Evolutionary conservation across 1,140 invertebrate genomes (phyloP).

Genomic region (Nephotettix cincticeps): DNA sequence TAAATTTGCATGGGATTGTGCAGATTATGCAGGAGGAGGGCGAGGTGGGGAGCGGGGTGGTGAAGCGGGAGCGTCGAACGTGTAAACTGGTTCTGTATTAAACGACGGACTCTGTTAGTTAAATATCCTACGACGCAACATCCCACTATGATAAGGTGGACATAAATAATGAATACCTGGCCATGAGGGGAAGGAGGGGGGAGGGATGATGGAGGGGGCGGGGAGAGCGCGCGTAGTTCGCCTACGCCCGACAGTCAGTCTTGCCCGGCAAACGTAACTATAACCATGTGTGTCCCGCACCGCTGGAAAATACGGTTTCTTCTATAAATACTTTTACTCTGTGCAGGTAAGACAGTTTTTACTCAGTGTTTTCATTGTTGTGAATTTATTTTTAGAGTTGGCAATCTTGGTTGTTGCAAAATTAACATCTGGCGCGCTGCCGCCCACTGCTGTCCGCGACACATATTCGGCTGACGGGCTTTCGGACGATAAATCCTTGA

Average conservation of each 20-base stretch:
- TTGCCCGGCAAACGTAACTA: not conserved
- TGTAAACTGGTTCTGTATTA: constrained; percentile 15
- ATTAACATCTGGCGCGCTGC: not conserved
- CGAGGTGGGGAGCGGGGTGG: not conserved
- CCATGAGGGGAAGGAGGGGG: too few relatives aligned
- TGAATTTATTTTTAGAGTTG: not conserved
- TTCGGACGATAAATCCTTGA: too few relatives aligned
- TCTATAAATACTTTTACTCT: not conserved
- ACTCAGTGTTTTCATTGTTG: not conserved
- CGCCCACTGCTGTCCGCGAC: too few relatives aligned
- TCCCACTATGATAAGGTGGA: constrained; percentile 15
- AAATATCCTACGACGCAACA: constrained; percentile 11
- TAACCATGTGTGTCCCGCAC: constrained; percentile 21
- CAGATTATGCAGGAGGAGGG: too few relatives aligned
- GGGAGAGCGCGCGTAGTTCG: not conserved
- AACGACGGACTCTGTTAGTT: constrained; percentile 20
- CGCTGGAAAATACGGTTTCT: constrained; percentile 26
- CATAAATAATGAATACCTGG: constrained; percentile 21
- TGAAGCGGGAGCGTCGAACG: not conserved
- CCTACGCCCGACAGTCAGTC: constrained; percentile 10
- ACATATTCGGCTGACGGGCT: too few relatives aligned
- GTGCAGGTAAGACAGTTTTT: not conserved
- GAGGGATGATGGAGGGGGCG: not conserved
- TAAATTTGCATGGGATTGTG: too few relatives aligned
- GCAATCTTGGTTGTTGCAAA: not conserved